Evolutionary conservation across 2,888 invertebrate genomes (phyloP).

Genomic region (Seira sanloemensis): DNA sequence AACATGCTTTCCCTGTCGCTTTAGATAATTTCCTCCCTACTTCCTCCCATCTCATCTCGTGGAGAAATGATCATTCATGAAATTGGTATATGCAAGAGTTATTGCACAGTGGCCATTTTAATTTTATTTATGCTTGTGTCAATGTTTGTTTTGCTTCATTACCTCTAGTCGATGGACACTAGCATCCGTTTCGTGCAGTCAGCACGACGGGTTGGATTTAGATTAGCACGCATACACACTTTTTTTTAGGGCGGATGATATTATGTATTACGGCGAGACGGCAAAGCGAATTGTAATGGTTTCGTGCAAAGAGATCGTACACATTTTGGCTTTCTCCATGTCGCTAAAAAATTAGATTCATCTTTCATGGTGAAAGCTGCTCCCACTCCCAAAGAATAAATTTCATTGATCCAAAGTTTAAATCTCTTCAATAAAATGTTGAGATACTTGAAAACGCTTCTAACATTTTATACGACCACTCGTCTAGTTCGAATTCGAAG

Average conservation of each 20-base stretch:
- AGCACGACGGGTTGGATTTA: too few relatives aligned
- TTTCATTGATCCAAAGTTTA: background rate
- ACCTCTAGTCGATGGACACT: background rate
- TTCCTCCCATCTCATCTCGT: background rate
- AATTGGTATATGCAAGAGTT: background rate
- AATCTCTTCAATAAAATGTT: background rate
- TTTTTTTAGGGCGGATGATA: background rate
- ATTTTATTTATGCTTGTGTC: slow-evolving; percentile 17
- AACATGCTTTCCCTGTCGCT: background rate
- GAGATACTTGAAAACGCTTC: background rate
- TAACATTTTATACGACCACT: slow-evolving; percentile 63
- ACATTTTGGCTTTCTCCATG: background rate
- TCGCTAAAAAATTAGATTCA: background rate
- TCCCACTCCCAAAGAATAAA: background rate
- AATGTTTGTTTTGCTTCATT: slow-evolving; percentile 29
- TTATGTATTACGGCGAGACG: too few relatives aligned
- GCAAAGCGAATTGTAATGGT: background rate
- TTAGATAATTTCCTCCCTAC: background rate
- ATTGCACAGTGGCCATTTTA: slow-evolving; percentile 12
- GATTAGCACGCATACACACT: background rate
- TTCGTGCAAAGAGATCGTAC: background rate
- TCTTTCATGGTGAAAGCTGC: background rate
- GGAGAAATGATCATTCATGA: background rate
- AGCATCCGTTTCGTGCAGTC: slow-evolving; percentile 8
- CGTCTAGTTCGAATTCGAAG: slow-evolving; percentile 64